These are phyloP conservation scores for Butorides virescens DNA, from an alignment of 2,113 vertebrate species.

Conservation along the genomic window DNA sequence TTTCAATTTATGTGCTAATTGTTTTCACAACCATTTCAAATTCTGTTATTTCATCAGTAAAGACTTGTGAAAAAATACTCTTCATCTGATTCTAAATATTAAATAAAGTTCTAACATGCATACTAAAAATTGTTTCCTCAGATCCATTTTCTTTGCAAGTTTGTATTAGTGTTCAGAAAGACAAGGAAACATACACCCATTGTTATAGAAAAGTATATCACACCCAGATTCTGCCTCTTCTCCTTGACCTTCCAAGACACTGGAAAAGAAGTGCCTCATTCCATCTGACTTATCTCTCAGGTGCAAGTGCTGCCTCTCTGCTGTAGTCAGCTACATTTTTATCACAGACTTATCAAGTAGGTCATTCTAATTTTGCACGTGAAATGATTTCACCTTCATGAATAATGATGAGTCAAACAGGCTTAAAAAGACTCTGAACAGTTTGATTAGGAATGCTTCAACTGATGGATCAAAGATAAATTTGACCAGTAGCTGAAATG, in stretches of 20 bases:
- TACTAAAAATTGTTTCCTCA: not conserved
- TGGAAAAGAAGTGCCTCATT: not conserved
- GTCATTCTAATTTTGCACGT: slow-evolving; percentile 26
- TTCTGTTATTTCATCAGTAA: not conserved
- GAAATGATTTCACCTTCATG: slow-evolving; percentile 43
- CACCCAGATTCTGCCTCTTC: not conserved
- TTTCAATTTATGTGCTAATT: not conserved
- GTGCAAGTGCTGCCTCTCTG: not conserved
- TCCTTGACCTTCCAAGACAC: not conserved
- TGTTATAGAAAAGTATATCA: not conserved
- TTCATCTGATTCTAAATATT: not conserved
- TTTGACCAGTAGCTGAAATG: not conserved
- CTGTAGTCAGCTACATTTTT: slow-evolving; percentile 39
- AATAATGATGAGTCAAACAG: slow-evolving; percentile 38
- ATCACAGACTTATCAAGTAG: slow-evolving; percentile 17
- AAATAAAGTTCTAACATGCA: not conserved
- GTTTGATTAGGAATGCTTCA: slow-evolving; percentile 15
- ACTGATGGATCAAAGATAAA: not conserved
- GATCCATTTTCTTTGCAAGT: not conserved
- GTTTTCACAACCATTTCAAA: not conserved
- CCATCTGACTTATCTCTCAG: not conserved
- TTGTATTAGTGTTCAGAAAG: not conserved
- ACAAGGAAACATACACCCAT: not conserved
- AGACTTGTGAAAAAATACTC: not conserved
- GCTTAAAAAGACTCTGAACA: slow-evolving; percentile 3